A percentile compares a stretch with the other conserved stretches of the same genome.
phyloP scores from a whole-genome alignment of 2,888 invertebrate species.

The Eumerus sabulonum region DNA sequence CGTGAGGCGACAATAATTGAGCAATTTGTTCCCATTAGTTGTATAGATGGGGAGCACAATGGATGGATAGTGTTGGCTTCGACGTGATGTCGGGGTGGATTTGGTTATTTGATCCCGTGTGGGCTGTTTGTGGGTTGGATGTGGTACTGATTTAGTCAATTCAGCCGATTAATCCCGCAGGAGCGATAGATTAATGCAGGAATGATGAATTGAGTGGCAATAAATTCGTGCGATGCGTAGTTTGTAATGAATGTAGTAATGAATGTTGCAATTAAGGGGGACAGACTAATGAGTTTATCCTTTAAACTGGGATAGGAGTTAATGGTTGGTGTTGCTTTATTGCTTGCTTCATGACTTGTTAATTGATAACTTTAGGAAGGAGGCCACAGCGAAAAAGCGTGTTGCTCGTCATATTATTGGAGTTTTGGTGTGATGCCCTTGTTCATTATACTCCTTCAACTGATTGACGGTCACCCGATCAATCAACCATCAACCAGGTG shows the following conservation, averaged over 20 bases:
- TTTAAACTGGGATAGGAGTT: conserved; percentile 13
- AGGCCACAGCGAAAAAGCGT: too few relatives aligned
- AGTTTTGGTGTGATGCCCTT: too few relatives aligned
- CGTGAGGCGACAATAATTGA: conserved; percentile 64
- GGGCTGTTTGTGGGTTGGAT: conserved; percentile 63
- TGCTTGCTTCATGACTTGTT: too few relatives aligned
- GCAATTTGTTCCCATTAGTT: conserved; percentile 69
- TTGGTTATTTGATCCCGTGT: conserved; percentile 49
- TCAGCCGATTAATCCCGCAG: conserved; percentile 63
- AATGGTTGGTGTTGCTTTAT: not conserved
- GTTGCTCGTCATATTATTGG: too few relatives aligned
- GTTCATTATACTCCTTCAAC: too few relatives aligned
- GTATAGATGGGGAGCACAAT: conserved; percentile 8
- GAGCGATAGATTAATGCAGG: conserved; percentile 60
- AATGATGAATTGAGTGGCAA: conserved; percentile 58
- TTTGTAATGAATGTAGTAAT: conserved; percentile 48
- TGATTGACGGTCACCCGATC: too few relatives aligned
- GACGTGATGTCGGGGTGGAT: conserved; percentile 42
- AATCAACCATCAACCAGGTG: too few relatives aligned
- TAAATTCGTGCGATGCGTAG: conserved; percentile 24
- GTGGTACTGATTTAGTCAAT: conserved; percentile 60
- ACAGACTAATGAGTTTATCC: conserved; percentile 37
- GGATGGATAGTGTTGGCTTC: conserved; percentile 4
- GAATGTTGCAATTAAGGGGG: conserved; percentile 46
- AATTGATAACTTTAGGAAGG: too few relatives aligned